Base-by-base conservation (phyloP, 2,888 invertebrate species). In the Drosophila borborema region DNA sequence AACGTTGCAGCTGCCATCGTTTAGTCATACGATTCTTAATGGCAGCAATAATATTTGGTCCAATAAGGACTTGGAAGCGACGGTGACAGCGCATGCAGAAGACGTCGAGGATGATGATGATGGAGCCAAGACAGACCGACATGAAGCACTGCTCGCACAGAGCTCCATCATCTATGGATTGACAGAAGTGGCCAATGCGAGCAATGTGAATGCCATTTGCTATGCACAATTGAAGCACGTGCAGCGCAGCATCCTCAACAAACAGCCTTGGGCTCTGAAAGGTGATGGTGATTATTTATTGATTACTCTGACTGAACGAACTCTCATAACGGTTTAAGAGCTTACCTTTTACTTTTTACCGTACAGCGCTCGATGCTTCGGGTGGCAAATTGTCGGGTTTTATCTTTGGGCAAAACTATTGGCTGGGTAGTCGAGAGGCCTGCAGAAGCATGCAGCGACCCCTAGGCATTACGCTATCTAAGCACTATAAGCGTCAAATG, bases 381-480 rank as follows among this genome's bases (percentile, higher is more conserved):
- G 95, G 95, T 18, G 90, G 88, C 18, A 94, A 94, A 4, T 92
- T 92, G 1, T 81, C 94, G 0, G 95, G 95, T 1, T 95, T 95
- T 76, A 80, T 94, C 1, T 94, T 94, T 78, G 95, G 95, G 0
- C 94, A 95, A 74, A 95, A 95, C 90, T 94, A 94, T 55, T 95
- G 95, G 95, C 79, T 95, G 23, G 95, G 95, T 2, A 94, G 94
- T 34, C 92, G 92, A 20, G 91, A 91, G 28, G 94, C 94, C n/a
- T 95, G 95, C 78, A 74, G 88, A 1, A 94, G 94, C 7, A 84
- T 94, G 0, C 86, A 90, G 41, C 73, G 80, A 3, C 92, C 93
- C 0, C 83, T 92, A 2, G 83, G 85, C 23, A 86, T 93, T 3
- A 93, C 93, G 5, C 76, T 93, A 1, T 92, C 92, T 1, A 85